Conservation (phyloP, 2,113 vertebrate genomes). For the Alligator mississippiensis region DNA sequence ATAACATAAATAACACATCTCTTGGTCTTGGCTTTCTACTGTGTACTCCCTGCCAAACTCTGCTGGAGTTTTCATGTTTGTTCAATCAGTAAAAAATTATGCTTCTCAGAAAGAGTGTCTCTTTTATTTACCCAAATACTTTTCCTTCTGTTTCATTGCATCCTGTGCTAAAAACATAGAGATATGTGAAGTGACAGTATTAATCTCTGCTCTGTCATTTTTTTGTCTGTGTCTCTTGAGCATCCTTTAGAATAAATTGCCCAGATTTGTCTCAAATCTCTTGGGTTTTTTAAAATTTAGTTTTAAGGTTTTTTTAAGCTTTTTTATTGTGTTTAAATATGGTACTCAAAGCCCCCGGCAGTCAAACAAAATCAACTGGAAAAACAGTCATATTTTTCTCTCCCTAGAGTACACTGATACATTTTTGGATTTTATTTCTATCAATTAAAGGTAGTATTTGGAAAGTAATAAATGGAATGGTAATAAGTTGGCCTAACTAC, state of each 20-base stretch:
- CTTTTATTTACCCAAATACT: conserved; percentile 49
- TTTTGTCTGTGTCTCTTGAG: conserved; percentile 2
- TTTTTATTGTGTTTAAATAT: not conserved
- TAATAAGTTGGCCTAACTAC: not conserved
- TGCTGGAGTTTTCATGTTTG: conserved; percentile 68
- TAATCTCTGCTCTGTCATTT: not conserved
- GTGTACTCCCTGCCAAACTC: conserved; percentile 62
- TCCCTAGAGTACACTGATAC: not conserved
- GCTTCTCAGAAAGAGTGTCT: conserved; percentile 67
- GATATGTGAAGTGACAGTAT: not conserved
- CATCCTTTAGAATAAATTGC: conserved; percentile 39
- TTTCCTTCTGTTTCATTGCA: conserved; percentile 47
- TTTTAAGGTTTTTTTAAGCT: fast-evolving
- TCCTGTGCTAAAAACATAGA: conserved; percentile 49
- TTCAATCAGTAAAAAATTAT: conserved; percentile 53
- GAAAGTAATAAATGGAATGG: not conserved
- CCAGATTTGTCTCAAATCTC: not conserved
- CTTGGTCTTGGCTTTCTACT: conserved; percentile 65
- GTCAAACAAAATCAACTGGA: not conserved
- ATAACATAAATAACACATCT: conserved; percentile 24
- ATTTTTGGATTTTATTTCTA: not conserved
- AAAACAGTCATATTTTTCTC: not conserved
- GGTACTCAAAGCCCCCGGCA: not conserved
- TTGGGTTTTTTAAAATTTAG: not conserved
- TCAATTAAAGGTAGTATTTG: not conserved